Conservation (phyloP, 2,797 vertebrate species). For the Pipistrellus pygmaeus region DNA sequence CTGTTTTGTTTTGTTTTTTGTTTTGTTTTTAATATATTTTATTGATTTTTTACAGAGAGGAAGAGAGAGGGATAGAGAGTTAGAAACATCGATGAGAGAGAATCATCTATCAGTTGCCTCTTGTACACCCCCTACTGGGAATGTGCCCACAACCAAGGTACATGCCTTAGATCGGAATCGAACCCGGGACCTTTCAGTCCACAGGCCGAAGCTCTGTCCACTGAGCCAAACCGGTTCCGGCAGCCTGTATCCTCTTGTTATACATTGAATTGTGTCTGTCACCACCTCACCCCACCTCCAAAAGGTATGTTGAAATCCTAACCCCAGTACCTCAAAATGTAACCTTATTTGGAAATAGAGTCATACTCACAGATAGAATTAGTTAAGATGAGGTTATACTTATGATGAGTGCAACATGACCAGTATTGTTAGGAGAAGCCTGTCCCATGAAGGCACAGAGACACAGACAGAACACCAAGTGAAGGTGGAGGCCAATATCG, state of each 20-base stretch:
- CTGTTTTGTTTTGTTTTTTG: background rate
- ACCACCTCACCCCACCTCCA: background rate
- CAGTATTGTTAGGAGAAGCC: background rate
- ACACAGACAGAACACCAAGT: background rate
- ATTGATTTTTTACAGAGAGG: too few species aligned
- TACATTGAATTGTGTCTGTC: background rate
- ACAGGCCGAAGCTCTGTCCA: too few species aligned
- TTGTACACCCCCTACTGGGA: too few species aligned
- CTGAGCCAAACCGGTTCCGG: too few species aligned
- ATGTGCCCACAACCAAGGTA: too few species aligned
- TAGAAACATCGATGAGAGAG: too few species aligned
- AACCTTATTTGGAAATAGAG: slow-evolving; percentile 23
- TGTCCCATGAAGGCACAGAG: background rate
- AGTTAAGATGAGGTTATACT: slow-evolving; percentile 26
- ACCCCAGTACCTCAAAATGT: background rate
- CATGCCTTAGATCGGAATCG: too few species aligned
- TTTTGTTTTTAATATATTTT: too few species aligned
- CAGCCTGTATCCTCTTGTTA: background rate
- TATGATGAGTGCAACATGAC: background rate
- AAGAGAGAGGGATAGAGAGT: too few species aligned
- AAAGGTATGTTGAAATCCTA: background rate
- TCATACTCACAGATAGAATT: background rate
- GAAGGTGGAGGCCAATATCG: background rate
- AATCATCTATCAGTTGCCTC: too few species aligned
- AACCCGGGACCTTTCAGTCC: too few species aligned